Base-by-base conservation (phyloP, 2,797 vertebrate genomes). In the Pelodytes ibericus region DNA sequence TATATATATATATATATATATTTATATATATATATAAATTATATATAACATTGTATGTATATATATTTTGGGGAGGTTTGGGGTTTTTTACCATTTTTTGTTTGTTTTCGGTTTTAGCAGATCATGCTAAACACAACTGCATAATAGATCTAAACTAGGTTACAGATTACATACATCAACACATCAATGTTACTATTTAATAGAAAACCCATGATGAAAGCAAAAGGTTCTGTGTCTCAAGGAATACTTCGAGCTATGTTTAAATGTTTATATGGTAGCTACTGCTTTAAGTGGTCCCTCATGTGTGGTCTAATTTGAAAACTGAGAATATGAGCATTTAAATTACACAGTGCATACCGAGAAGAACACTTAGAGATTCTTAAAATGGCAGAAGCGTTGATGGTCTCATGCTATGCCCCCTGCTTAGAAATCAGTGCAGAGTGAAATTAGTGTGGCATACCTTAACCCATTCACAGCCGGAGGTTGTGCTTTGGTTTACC, bases 341-440 rank as follows among this genome's bases (percentile, higher is more conserved):
- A 77, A 77, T 77, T 53, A 71, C 61, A 65, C 64, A 65, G 68
- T 66, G 75, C 68, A 65, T 58, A 65, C 62, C 30, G 61, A 77
- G 75, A 77, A 26, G 75, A 72, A 25, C 69, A 60, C 75, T 77
- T 65, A 72, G 75, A 57, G 69, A 72, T 72, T 77, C 62, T 25
- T 51, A 58, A 61, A 64, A 60, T 77, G 68, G 75, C 62, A 72
- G 69, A 62, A 69, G 70, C 53, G 59, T 59, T 49, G 53, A 63
- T 30, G 62, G 71, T 71, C 75, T 77, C 62, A 65, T 66, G 62
- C 75, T 72, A 65, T 71, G 75, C 75, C 75, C 75, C 75, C 75
- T 77, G 75, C 75, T 77, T 77, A 65, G 75, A 77, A 77, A 77
- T 70, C 69, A 77, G 68, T 77, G 62, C 68, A 72, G 75, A 66